These are phyloP conservation scores for Tauraco hartlaubi DNA, from an alignment of 2,797 vertebrate species.

Conservation along the genomic window DNA sequence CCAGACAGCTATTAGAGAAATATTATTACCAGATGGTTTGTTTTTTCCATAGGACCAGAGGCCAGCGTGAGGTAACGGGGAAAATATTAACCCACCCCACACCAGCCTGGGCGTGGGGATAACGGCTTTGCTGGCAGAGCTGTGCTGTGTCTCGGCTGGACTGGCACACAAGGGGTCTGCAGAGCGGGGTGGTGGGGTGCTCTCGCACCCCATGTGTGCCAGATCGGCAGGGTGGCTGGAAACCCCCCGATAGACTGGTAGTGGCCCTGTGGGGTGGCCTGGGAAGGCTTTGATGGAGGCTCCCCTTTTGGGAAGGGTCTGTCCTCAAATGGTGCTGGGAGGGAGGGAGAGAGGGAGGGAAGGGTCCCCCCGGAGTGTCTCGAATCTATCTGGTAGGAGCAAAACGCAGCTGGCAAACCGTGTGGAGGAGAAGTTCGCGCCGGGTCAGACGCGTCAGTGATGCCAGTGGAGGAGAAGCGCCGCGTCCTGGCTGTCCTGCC, in stretches of 20 bases:
- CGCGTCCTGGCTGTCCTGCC: accelerated
- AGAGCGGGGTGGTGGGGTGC: accelerated
- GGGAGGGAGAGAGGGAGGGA: not conserved
- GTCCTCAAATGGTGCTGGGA: not conserved
- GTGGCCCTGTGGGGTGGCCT: not conserved
- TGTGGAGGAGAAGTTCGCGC: not conserved
- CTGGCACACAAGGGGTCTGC: not conserved
- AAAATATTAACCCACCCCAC: slow-evolving; percentile 66
- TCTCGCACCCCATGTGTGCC: accelerated
- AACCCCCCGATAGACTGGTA: accelerated
- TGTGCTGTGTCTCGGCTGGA: accelerated
- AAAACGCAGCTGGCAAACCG: not conserved
- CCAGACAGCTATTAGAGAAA: slow-evolving; percentile 74
- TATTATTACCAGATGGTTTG: slow-evolving; percentile 81
- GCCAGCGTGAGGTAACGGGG: slow-evolving; percentile 66
- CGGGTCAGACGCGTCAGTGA: not conserved
- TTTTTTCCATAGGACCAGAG: slow-evolving; percentile 64
- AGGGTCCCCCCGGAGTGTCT: not conserved
- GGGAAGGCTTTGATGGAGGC: not conserved
- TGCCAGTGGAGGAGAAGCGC: accelerated
- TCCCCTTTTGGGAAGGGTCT: not conserved
- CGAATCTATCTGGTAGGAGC: not conserved
- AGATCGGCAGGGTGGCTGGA: not conserved
- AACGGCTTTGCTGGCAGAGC: not conserved
- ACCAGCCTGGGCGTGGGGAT: not conserved